A percentile compares a stretch with the other conserved stretches of the same genome.
Evolutionary conservation across 2,888 invertebrate species (phyloP).

Genomic region (Ypsolopha scabrella): DNA sequence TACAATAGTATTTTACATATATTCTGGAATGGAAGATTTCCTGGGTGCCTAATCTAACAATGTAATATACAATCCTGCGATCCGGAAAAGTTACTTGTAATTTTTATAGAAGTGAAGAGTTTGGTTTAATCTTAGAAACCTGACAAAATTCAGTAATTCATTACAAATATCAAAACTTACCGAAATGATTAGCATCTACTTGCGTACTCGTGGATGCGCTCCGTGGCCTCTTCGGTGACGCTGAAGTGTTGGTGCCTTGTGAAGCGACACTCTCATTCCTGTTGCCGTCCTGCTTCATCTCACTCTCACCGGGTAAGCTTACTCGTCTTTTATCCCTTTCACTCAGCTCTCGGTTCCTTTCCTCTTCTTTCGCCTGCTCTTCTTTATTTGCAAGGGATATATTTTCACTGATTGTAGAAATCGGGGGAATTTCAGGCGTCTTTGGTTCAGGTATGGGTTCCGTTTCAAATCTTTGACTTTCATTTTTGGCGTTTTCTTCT

Average conservation of each 20-base stretch:
- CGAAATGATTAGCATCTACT: conserved; percentile 88
- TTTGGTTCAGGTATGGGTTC: conserved; percentile 27
- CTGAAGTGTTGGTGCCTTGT: conserved; percentile 50
- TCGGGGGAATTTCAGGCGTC: conserved; percentile 74
- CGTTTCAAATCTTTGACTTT: conserved; percentile 35
- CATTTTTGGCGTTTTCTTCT: conserved; percentile 46
- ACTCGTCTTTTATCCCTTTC: conserved; percentile 69
- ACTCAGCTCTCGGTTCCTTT: conserved; percentile 35
- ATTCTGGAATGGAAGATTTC: too few relatives aligned
- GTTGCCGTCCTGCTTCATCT: conserved; percentile 53
- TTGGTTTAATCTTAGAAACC: too few relatives aligned
- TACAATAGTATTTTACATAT: too few relatives aligned
- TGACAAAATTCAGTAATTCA: too few relatives aligned
- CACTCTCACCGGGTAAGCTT: conserved; percentile 70
- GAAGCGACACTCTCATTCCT: conserved; percentile 46
- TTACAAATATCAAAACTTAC: conserved; percentile 60
- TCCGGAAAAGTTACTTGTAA: too few relatives aligned
- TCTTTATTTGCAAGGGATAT: conserved; percentile 63
- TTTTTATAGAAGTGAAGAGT: too few relatives aligned
- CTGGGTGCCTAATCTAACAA: too few relatives aligned
- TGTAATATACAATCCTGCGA: too few relatives aligned
- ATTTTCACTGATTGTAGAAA: conserved; percentile 81
- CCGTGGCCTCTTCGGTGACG: conserved; percentile 79
- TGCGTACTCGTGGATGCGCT: conserved; percentile 86
- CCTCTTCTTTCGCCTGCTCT: conserved; percentile 35